These are phyloP conservation scores for Heliocidaris tuberculata DNA, from an alignment of 35 echinoderm and acorn worm species.

Conservation along the genomic window DNA sequence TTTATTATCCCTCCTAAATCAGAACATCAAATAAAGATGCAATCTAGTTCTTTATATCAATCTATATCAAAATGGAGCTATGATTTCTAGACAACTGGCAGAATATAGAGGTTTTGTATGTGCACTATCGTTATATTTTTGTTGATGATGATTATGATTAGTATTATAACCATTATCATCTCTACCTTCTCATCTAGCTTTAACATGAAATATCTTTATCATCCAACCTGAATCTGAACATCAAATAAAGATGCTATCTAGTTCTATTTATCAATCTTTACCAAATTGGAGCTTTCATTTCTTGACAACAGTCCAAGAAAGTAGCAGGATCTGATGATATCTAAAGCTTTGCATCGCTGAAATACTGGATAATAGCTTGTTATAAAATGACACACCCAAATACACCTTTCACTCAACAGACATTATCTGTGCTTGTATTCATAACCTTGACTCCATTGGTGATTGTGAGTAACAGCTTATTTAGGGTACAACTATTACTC, in stretches of 20 bases:
- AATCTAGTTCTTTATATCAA: neutral
- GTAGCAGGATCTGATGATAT: neutral
- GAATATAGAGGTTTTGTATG: no score
- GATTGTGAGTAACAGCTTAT: neutral
- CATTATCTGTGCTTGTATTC: neutral
- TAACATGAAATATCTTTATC: no score
- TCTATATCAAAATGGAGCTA: neutral
- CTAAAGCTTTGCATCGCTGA: neutral
- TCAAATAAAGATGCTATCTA: no score
- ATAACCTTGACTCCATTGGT: neutral
- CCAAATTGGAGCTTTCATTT: neutral
- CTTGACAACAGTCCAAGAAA: neutral
- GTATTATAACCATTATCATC: no score
- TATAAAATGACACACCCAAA: conserved; percentile 10
- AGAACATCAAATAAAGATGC: no score
- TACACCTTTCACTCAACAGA: neutral
- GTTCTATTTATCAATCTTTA: neutral
- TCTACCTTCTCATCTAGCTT: neutral
- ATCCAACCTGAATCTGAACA: no score
- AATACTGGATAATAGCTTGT: neutral
- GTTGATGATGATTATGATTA: no score
- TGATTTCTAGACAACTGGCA: neutral
- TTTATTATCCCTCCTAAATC: no score
- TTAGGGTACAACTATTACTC: neutral
- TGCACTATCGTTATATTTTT: no score